Evolutionary conservation across 2,113 vertebrate species (phyloP).

Genomic region (Eurystomus gularis): DNA sequence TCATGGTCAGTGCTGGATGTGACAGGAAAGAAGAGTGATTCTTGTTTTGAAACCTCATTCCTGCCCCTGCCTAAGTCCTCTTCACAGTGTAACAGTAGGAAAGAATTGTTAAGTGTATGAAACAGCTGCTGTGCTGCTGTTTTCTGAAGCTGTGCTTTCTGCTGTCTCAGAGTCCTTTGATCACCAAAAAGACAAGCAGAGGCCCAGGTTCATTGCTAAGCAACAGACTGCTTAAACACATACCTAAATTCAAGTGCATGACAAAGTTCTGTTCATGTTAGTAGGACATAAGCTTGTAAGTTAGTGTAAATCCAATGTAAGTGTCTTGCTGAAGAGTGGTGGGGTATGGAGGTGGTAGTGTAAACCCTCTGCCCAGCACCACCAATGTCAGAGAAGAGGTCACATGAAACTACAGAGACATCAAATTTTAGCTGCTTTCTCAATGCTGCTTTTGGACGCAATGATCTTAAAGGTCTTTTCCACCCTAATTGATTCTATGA

Average conservation of each 20-base stretch:
- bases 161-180: neutral
- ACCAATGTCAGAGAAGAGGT: fast-evolving
- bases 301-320: neutral
- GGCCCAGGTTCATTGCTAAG: neutral
- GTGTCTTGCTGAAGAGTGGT: neutral
- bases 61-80: neutral
- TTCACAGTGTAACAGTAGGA: neutral
- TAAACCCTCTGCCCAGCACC: neutral
- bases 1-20: neutral
- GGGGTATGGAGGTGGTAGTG: neutral
- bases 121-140: neutral
- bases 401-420: neutral
- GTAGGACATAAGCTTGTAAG: neutral
- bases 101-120: neutral
- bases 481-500: neutral
- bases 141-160: neutral
- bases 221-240: neutral
- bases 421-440: neutral
- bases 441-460: neutral
- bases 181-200: neutral
- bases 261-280: neutral
- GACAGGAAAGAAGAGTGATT: neutral
- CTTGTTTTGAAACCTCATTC: neutral
- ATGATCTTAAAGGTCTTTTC: neutral
- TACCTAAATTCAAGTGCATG: neutral